phyloP scores from a whole-genome alignment of 2,797 vertebrate species.

The Salarias fasciatus region DNA sequence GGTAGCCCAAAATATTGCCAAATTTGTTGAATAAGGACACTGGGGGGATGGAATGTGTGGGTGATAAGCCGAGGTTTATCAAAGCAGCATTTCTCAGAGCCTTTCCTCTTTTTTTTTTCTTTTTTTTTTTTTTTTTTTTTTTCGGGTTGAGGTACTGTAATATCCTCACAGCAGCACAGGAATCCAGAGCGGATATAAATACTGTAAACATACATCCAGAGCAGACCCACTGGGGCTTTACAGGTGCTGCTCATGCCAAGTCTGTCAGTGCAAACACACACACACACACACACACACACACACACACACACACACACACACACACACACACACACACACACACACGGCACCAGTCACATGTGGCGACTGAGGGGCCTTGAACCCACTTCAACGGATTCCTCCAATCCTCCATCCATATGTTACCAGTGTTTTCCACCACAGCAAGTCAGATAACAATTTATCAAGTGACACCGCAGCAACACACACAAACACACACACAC shows the following conservation, averaged over 20 bases:
- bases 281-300: no score
- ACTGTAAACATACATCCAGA: no score
- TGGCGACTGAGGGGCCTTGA: constrained; percentile 26
- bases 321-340: constrained; percentile 13
- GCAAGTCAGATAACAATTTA: constrained; percentile 69
- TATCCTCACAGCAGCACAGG: no score
- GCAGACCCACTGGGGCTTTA: no score
- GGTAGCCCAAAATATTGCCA: constrained; percentile 45
- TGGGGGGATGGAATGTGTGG: constrained; percentile 42
- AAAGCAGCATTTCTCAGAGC: constrained; percentile 27
- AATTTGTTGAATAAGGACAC: constrained; percentile 41
- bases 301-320: constrained; percentile 16
- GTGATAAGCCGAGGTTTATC: constrained; percentile 31
- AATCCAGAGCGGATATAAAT: no score
- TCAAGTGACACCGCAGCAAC: constrained; percentile 51
- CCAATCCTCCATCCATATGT: constrained; percentile 59
- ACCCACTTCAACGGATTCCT: constrained; percentile 35
- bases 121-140: no score
- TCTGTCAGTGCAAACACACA: constrained; percentile 26
- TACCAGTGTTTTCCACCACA: constrained; percentile 45
- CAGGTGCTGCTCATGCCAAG: no score
- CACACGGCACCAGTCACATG: constrained; percentile 21
- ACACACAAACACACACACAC: no score
- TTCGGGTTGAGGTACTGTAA: no score
- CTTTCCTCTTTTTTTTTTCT: no score